These are phyloP conservation scores for Acronicta psi DNA, from an alignment of 2,888 invertebrate genomes.

Conservation along the genomic window DNA sequence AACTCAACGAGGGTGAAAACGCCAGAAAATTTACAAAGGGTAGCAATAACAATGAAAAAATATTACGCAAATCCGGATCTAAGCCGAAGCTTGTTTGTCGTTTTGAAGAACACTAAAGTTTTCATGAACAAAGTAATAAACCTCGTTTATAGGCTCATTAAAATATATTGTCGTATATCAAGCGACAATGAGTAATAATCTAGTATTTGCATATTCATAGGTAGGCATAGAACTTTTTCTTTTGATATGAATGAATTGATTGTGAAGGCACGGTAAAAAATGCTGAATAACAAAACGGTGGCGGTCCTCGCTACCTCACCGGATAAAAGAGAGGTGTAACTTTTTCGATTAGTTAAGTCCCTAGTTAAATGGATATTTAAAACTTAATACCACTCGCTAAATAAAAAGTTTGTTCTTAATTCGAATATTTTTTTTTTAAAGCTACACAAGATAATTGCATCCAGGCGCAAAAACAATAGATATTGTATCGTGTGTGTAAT, in stretches of 20 bases:
- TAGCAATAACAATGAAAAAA: constrained; percentile 61
- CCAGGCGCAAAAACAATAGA: too few relatives aligned
- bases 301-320: background rate
- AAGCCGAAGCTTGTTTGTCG: constrained; percentile 62
- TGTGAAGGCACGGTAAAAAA: constrained; percentile 12
- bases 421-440: too few relatives aligned
- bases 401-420: too few relatives aligned
- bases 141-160: constrained; percentile 70
- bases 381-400: background rate
- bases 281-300: constrained; percentile 12
- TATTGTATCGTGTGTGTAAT: too few relatives aligned
- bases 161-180: constrained; percentile 64
- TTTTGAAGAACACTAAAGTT: constrained; percentile 68
- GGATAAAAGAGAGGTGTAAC: constrained; percentile 19
- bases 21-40: constrained; percentile 50
- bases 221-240: constrained; percentile 36
- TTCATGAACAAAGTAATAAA: constrained; percentile 70
- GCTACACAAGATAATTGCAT: too few relatives aligned
- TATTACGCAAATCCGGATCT: constrained; percentile 56
- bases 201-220: constrained; percentile 58
- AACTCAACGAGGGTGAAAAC: constrained; percentile 41
- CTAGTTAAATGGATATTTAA: background rate
- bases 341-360: constrained; percentile 9
- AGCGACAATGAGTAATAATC: constrained; percentile 64
- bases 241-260: constrained; percentile 27